Evolutionary conservation across 2,888 invertebrate species (phyloP).

Genomic region (Hemithea aestivaria): DNA sequence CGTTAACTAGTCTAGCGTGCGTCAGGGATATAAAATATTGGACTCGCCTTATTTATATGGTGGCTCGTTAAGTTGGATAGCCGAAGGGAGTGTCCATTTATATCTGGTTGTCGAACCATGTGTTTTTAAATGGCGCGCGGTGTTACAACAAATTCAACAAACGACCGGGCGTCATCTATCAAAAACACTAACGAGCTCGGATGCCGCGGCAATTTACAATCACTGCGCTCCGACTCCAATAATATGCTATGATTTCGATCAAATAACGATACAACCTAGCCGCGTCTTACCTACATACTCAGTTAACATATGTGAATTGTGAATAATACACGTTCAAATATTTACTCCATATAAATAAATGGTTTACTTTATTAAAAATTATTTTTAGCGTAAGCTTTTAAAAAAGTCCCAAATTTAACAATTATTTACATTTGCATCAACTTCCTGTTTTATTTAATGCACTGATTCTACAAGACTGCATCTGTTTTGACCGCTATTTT

Average conservation of each 20-base stretch:
- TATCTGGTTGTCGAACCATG: conserved; percentile 71
- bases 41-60: conserved; percentile 70
- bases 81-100: conserved; percentile 75
- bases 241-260: conserved; percentile 65
- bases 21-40: conserved; percentile 64
- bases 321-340: too few relatives aligned
- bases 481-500: too few relatives aligned
- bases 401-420: too few relatives aligned
- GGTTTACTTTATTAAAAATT: too few relatives aligned
- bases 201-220: conserved; percentile 72
- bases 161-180: conserved; percentile 76
- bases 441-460: too few relatives aligned
- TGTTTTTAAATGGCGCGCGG: conserved; percentile 69
- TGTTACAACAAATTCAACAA: conserved; percentile 75
- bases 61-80: conserved; percentile 74
- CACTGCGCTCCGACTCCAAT: conserved; percentile 56
- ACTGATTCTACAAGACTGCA: too few relatives aligned
- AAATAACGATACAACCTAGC: conserved; percentile 36
- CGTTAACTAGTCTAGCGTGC: conserved; percentile 42
- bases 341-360: too few relatives aligned
- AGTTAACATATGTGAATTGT: conserved; percentile 13
- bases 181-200: conserved; percentile 75
- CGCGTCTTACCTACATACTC: conserved; percentile 1
- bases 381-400: too few relatives aligned
- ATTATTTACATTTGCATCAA: too few relatives aligned